Conservation (phyloP, 2,113 vertebrate genomes). For the Lycaon pictus region DNA sequence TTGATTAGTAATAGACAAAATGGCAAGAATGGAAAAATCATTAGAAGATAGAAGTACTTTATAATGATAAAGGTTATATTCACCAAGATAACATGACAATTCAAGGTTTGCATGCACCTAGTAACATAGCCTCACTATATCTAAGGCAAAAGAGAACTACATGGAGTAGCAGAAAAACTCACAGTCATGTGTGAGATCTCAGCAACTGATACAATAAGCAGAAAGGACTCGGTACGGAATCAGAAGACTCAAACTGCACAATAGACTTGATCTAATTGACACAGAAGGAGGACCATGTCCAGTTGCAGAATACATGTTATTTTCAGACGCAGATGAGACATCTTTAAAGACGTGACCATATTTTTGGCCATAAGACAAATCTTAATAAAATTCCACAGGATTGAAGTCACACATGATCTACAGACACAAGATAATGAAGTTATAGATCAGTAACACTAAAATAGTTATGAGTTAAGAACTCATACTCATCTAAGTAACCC, state of each 20-base stretch:
- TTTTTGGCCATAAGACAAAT: neutral
- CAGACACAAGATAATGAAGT: neutral
- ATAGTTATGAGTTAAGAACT: neutral
- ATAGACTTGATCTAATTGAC: neutral
- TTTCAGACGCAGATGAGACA: neutral
- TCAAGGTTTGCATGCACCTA: neutral
- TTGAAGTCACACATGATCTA: neutral
- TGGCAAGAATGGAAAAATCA: neutral
- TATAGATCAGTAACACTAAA: neutral
- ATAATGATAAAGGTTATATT: neutral
- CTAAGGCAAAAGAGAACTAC: neutral
- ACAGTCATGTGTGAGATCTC: neutral
- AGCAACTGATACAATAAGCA: neutral
- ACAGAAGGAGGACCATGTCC: fast-evolving
- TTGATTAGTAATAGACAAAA: neutral
- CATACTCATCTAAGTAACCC: neutral
- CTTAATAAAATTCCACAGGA: neutral
- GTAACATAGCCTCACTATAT: neutral
- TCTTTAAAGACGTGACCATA: neutral
- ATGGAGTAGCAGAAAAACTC: neutral
- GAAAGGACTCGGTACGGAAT: neutral
- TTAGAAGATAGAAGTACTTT: neutral
- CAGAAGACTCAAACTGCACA: neutral
- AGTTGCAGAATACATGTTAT: neutral
- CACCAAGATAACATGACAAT: neutral